A percentile compares a stretch with the other conserved stretches of the same genome.
These are phyloP conservation scores for Protonibea diacanthus DNA, from an alignment of 2,797 vertebrate species.

Conservation along the genomic window DNA sequence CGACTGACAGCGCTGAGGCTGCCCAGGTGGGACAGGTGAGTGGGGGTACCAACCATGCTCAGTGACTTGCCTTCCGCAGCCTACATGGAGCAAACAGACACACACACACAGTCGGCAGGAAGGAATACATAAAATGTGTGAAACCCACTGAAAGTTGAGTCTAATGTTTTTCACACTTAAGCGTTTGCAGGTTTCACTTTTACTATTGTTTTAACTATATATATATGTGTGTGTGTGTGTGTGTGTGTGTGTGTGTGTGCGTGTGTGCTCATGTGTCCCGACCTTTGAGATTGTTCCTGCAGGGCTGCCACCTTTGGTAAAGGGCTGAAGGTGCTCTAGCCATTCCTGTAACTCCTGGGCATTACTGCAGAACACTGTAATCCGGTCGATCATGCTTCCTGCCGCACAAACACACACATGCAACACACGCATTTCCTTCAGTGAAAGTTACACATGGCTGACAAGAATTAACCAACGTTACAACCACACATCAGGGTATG, in stretches of 20 bases:
- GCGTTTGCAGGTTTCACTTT: slow-evolving; percentile 9
- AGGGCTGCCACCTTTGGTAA: slow-evolving; percentile 90
- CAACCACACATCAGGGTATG: background rate
- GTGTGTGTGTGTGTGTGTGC: background rate
- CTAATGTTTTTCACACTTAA: slow-evolving; percentile 51
- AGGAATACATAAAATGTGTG: too few relatives aligned
- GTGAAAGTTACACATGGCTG: background rate
- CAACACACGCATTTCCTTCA: background rate
- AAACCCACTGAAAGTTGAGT: background rate
- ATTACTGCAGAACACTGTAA: slow-evolving; percentile 90
- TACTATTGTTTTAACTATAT: slow-evolving; percentile 40
- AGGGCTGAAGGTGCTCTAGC: slow-evolving; percentile 92
- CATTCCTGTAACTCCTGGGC: slow-evolving; percentile 94
- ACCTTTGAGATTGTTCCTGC: slow-evolving; percentile 88
- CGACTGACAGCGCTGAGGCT: slow-evolving; percentile 87
- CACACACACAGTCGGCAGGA: too few relatives aligned
- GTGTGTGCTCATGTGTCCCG: background rate
- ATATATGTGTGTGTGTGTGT: background rate
- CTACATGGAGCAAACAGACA: slow-evolving; percentile 46
- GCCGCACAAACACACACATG: slow-evolving; percentile 5
- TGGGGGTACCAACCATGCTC: slow-evolving; percentile 74
- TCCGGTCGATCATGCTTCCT: slow-evolving; percentile 87
- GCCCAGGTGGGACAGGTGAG: slow-evolving; percentile 85
- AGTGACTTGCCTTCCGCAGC: slow-evolving; percentile 76
- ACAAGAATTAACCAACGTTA: background rate